phyloP scores from a whole-genome alignment of 2,797 vertebrate species.

The Chrysocyon brachyurus region DNA sequence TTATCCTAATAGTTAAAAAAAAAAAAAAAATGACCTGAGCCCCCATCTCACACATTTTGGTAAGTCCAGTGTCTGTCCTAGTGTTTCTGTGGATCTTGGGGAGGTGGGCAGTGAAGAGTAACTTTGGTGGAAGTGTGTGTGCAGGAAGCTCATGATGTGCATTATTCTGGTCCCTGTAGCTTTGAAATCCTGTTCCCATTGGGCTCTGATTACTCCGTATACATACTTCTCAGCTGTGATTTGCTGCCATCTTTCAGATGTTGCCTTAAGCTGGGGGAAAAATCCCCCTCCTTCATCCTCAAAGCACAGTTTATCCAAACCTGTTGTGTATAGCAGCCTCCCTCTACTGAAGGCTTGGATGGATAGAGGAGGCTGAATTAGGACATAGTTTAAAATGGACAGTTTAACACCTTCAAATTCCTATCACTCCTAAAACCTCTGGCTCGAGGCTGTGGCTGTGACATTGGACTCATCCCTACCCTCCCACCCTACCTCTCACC shows the following conservation, averaged over 20 bases:
- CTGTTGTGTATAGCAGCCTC: not conserved
- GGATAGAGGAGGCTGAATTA: not conserved
- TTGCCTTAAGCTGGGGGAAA: not conserved
- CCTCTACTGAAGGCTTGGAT: not conserved
- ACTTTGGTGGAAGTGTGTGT: not conserved
- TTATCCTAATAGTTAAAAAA: not conserved
- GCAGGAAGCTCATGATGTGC: not conserved
- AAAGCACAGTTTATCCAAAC: not conserved
- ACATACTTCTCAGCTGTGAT: not conserved
- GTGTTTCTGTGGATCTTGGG: not conserved
- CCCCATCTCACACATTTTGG: not conserved
- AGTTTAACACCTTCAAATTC: not conserved
- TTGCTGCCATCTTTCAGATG: not conserved
- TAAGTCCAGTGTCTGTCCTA: not conserved
- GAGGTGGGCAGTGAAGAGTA: not conserved
- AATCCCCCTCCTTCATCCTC: not conserved
- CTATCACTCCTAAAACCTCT: not conserved
- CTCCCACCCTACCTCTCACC: accelerated
- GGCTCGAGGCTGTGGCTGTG: not conserved
- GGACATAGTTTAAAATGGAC: not conserved
- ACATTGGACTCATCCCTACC: not conserved
- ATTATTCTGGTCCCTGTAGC: not conserved
- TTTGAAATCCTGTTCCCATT: not conserved
- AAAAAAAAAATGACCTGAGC: not conserved
- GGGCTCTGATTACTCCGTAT: not conserved